Evolutionary conservation across 1,140 invertebrate genomes (phyloP), one percentile per base, ranked within the genome.

Genomic region (Platyscapa corneri): DNA sequence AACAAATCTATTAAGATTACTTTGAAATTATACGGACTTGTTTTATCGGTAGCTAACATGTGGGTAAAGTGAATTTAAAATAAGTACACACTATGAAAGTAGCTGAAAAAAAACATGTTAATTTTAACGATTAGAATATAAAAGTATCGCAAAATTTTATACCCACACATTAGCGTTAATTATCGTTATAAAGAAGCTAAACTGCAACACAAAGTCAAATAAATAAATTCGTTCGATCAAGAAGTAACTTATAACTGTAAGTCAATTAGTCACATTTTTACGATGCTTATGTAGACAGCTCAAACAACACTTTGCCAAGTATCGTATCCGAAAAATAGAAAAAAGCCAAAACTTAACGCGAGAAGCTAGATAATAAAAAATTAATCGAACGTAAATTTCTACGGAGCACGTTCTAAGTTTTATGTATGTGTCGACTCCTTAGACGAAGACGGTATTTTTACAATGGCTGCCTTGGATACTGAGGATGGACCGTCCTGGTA

Each of bases 401-500:
- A 30, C 23, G 64, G 3, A n/a, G 30, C 2, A 5, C 20, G 10
- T 60, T 60, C 27, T 27, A 1, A 10, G 3, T 60, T 23, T 60
- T 8, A 74, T n/a, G 30, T 78, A 34, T 60, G 42, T 6, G 67
- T 16, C 30, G 46, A 30, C 7, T 27, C 12, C 72, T 0, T 92
- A 99, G 98, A 96, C 99, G 87, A 97, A 97, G 94, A 96, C 96
- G 87, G 94, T 99, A 89, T 97, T 99, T 92, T 95, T 99, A 87
- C 97, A 98, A 95, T 99, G 98, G 98, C 94, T 99, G 90, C 98
- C 99, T 75, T 99, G 97, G 96, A 95, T 99, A 79, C 94, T 99
- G 86, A 95, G 98, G 77, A 99, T 99, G 97, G 96, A 96, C 90
- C 95, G 98, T 89, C 99, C 98, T 37, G 97, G 98, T 60, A 97